These are phyloP conservation scores for Dendrocopos noguchii DNA, from an alignment of 2,113 vertebrate genomes.

Conservation along the genomic window DNA sequence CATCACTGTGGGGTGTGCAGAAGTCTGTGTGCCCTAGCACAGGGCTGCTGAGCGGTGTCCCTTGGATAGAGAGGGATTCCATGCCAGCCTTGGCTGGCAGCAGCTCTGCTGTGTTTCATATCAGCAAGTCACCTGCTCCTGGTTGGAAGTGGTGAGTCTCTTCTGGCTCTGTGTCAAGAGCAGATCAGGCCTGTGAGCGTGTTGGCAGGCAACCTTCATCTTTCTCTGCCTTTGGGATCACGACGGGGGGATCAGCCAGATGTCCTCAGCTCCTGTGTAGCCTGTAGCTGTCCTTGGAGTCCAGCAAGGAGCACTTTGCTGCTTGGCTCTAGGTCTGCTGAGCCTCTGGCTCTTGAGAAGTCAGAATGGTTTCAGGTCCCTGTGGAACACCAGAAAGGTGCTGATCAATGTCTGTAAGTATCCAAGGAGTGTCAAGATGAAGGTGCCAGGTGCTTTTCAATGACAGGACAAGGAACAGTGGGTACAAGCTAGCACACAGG, in stretches of 20 bases:
- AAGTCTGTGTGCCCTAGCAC: fast-evolving
- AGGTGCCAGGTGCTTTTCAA: no score
- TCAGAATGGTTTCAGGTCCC: not conserved
- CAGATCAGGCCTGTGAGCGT: not conserved
- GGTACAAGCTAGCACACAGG: no score
- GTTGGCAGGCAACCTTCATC: constrained; percentile 4
- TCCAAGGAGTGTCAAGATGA: no score
- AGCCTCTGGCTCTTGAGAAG: not conserved
- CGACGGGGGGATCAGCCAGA: not conserved
- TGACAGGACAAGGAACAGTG: no score
- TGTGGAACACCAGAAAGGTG: not conserved
- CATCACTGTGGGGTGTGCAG: not conserved
- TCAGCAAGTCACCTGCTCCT: constrained; percentile 13
- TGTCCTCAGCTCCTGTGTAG: not conserved
- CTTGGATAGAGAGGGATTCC: fast-evolving
- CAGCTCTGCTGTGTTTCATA: not conserved
- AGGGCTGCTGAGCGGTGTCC: fast-evolving
- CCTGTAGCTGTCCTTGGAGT: not conserved
- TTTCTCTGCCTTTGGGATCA: not conserved
- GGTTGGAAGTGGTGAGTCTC: not conserved
- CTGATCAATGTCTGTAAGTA: not conserved
- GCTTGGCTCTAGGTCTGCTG: fast-evolving
- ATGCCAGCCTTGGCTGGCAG: not conserved
- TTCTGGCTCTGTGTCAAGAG: not conserved
- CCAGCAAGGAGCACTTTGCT: not conserved